Conservation (phyloP, 2,797 vertebrate genomes). For the Emys orbicularis region DNA sequence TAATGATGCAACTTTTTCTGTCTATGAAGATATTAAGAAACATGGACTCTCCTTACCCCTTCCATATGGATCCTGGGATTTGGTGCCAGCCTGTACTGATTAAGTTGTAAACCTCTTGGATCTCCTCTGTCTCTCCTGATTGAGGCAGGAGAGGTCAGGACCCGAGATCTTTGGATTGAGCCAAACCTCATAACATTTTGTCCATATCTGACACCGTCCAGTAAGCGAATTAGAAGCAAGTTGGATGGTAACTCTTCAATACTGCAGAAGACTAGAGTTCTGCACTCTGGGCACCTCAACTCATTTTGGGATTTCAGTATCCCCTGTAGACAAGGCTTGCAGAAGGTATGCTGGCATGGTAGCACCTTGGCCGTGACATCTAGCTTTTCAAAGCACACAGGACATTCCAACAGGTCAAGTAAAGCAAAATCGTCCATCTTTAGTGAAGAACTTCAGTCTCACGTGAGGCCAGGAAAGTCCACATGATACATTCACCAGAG, state of each 20-base stretch:
- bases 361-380: constrained; percentile 91
- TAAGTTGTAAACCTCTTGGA: constrained; percentile 76
- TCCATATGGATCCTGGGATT: constrained; percentile 78
- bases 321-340: constrained; percentile 89
- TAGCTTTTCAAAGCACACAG: constrained; percentile 91
- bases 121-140: constrained; percentile 70
- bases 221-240: constrained; percentile 87
- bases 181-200: constrained; percentile 68
- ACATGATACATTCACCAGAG: constrained; percentile 24
- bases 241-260: constrained; percentile 92
- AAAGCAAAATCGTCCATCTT: constrained; percentile 89
- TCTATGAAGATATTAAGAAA: not conserved
- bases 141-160: constrained; percentile 77
- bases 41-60: constrained; percentile 84
- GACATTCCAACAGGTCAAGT: constrained; percentile 90
- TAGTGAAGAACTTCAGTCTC: constrained; percentile 51
- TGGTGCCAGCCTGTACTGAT: constrained; percentile 79
- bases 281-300: constrained; percentile 91
- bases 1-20: not conserved
- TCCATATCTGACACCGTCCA: constrained; percentile 84
- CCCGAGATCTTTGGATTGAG: constrained; percentile 74
- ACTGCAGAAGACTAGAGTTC: constrained; percentile 82
- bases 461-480: constrained; percentile 45
- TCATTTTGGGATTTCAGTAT: constrained; percentile 85
- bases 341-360: constrained; percentile 97